Evolutionary conservation across 1,140 invertebrate genomes (phyloP), one percentile per base, ranked within the genome.

Genomic region (Bombus pascuorum): DNA sequence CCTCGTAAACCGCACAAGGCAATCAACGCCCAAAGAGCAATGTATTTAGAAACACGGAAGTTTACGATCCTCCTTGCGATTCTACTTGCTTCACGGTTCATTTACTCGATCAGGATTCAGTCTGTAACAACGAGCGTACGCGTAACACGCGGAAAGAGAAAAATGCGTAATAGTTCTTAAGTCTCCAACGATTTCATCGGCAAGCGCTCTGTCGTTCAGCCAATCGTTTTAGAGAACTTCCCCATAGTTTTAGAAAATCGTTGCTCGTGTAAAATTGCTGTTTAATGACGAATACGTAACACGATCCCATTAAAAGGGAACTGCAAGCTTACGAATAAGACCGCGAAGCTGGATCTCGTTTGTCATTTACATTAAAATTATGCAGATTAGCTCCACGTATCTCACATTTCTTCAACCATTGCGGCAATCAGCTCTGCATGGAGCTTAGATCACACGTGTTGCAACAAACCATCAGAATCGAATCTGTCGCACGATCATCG

Each of bases 401-500:
- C 37, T 42, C 2, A 8, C 28, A 47, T 73, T 53, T 22, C 18
- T 53, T 71, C 66, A 66, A 66, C 34, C 22, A 57, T 44, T 47
- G 39, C 80, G 53, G 53, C 65, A 75, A 66, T 57, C 62, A 73
- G 39, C n/a, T 83, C 68, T 77, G 22, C 74, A 65, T 15, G 28
- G 2, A 32, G 62, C 81, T 83, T 68, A 70, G 65, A 70, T 68
- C 74, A 77, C 28, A 34, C 34, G 62, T 78, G 32, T 78, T 65
- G 44, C 74, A 44, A 66, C 34, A 83, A 57, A 59, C 34, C 12
- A 57, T 75, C 71, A 22, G 22, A 47, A 44, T n/a, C n/a, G 10
- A 79, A 79, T 70, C 75, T 65, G 42, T 80, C 68, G 53, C 13
- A n/a, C n/a, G 53, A 80, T 57, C 28, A 80, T 37, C 39, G 77